These are phyloP conservation scores for Phyllotis vaccarum DNA, from an alignment of 2,797 vertebrate species.

Conservation along the genomic window DNA sequence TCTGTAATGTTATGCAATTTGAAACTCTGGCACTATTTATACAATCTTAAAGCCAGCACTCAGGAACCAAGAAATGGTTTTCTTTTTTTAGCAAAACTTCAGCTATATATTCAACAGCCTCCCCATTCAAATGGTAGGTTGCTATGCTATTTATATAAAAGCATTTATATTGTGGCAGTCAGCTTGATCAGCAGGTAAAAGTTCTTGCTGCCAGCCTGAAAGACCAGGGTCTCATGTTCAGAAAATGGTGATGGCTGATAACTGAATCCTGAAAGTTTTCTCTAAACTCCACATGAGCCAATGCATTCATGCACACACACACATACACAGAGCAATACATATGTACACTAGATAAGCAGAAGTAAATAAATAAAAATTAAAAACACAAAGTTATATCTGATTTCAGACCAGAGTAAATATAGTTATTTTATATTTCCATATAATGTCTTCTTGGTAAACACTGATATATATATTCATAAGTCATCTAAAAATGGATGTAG, in stretches of 20 bases:
- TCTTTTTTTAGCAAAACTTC: background rate
- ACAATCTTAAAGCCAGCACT: constrained; percentile 57
- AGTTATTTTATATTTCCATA: background rate
- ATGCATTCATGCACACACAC: background rate
- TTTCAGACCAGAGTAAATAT: background rate
- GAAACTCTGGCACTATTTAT: constrained; percentile 1
- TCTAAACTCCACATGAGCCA: background rate
- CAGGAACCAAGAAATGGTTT: background rate
- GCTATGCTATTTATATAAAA: background rate
- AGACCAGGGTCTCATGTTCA: accelerated
- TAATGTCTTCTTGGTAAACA: background rate
- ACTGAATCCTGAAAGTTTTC: background rate
- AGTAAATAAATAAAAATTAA: background rate
- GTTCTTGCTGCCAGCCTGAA: background rate
- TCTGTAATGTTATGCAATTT: background rate
- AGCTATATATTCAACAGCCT: background rate
- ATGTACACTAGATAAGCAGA: background rate
- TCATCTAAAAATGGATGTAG: too few species aligned
- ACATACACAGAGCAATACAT: too few species aligned
- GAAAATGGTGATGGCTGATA: background rate
- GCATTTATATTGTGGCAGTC: background rate
- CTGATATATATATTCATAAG: too few species aligned
- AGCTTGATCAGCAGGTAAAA: background rate
- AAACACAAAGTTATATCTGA: background rate
- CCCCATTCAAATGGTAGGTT: background rate